phyloP scores from a whole-genome alignment of 2,797 vertebrate genomes.

The Kryptopterus vitreolus region DNA sequence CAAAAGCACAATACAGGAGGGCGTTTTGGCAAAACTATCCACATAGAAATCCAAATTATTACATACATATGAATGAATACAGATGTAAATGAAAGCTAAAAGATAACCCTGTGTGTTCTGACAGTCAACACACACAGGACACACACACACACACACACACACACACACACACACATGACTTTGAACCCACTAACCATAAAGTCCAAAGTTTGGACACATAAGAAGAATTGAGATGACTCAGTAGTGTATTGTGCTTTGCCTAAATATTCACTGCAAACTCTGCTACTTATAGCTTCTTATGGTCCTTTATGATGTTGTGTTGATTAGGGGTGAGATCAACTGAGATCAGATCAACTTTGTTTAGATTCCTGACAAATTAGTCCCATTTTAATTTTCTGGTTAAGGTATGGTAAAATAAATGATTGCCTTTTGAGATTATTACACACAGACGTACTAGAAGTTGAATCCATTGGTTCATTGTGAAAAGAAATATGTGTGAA shows the following conservation, averaged over 20 bases:
- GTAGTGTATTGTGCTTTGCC: neutral
- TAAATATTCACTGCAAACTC: neutral
- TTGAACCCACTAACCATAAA: neutral
- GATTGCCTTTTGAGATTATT: too few species aligned
- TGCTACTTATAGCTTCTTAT: neutral
- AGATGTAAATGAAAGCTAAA: too few species aligned
- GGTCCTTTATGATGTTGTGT: neutral
- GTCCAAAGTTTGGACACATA: neutral
- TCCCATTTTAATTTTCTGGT: neutral
- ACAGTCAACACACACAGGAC: too few species aligned
- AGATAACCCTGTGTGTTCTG: too few species aligned
- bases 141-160: too few species aligned
- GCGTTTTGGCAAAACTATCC: conserved; percentile 2
- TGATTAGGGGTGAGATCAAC: neutral
- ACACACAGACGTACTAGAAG: neutral
- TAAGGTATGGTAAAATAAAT: too few species aligned
- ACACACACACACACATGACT: too few species aligned
- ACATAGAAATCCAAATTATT: neutral
- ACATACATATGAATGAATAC: too few species aligned
- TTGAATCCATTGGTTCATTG: neutral
- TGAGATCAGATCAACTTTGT: too few species aligned
- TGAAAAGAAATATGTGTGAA: neutral
- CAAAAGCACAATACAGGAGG: neutral
- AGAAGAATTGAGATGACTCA: neutral
- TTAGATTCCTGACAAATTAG: neutral